Conservation (phyloP, 2,113 vertebrate species). For the Engraulis encrasicolus region DNA sequence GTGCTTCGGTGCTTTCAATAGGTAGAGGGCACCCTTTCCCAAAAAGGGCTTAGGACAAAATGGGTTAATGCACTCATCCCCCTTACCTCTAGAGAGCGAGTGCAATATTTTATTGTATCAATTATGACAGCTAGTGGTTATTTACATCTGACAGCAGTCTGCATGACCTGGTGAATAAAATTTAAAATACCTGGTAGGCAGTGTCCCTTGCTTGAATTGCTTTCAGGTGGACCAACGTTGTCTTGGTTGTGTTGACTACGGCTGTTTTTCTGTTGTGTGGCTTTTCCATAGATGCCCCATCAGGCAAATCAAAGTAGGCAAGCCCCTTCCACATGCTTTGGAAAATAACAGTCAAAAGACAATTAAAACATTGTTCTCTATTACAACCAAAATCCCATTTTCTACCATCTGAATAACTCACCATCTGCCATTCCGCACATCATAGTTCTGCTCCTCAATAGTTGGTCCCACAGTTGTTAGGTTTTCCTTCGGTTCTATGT, state of each 20-base stretch:
- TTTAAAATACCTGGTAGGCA: conserved; percentile 65
- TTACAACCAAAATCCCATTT: background rate
- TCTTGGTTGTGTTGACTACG: conserved; percentile 79
- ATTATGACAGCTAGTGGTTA: no score
- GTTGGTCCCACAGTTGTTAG: background rate
- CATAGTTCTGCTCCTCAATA: background rate
- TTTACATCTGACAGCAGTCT: background rate
- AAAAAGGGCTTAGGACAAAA: no score
- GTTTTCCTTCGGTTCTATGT: background rate
- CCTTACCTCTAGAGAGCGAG: no score
- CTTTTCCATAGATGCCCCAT: conserved; percentile 52
- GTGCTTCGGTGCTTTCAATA: no score
- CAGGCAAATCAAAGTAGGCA: conserved; percentile 52
- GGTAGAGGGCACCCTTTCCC: no score
- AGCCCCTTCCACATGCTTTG: conserved; percentile 84
- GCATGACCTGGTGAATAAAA: background rate
- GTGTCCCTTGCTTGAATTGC: conserved; percentile 72
- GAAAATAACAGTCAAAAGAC: conserved; percentile 22
- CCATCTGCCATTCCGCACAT: background rate
- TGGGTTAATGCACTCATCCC: no score
- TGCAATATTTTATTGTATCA: no score
- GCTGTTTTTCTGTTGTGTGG: conserved; percentile 66
- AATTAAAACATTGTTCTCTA: background rate
- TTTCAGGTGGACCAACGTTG: conserved; percentile 73
- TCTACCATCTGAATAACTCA: background rate